phyloP scores from a whole-genome alignment of 2,888 invertebrate species.

The Thymelicus acteon region DNA sequence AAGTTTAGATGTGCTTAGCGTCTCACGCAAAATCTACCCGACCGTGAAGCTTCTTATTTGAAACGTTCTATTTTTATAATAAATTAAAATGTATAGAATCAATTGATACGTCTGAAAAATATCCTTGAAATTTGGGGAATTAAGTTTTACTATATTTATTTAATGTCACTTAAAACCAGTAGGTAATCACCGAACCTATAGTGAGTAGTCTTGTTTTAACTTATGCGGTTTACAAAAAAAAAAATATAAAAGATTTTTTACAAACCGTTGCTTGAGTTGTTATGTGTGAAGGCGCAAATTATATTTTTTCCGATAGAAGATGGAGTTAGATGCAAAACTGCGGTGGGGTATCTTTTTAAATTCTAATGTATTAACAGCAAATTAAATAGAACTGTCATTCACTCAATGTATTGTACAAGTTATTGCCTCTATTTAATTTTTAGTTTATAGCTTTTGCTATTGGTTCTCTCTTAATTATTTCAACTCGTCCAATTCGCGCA shows the following conservation, averaged over 20 bases:
- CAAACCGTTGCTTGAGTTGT: not conserved
- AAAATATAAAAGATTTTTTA: not conserved
- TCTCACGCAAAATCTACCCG: constrained; percentile 6
- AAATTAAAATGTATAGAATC: constrained; percentile 8
- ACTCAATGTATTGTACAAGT: too few relatives aligned
- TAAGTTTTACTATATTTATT: not conserved
- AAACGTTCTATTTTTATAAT: constrained; percentile 1
- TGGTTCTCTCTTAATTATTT: too few relatives aligned
- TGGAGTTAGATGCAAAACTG: too few relatives aligned
- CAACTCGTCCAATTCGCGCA: too few relatives aligned
- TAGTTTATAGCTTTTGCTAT: too few relatives aligned
- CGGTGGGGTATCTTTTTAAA: too few relatives aligned
- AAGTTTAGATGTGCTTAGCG: not conserved
- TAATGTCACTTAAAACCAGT: not conserved
- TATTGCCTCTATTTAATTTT: too few relatives aligned
- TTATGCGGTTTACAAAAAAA: not conserved
- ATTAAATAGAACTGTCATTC: too few relatives aligned
- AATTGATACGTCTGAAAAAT: constrained; percentile 1
- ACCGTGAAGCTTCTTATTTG: constrained; percentile 9
- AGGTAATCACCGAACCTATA: not conserved
- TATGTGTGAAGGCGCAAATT: not conserved
- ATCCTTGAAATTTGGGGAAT: not conserved
- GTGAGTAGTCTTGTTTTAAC: not conserved
- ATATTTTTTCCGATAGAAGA: too few relatives aligned
- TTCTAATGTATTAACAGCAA: too few relatives aligned